Evolutionary conservation across 2,888 invertebrate species (phyloP), one percentile per base, ranked within the genome.

Genomic region (Lasioglossum oenotherae): DNA sequence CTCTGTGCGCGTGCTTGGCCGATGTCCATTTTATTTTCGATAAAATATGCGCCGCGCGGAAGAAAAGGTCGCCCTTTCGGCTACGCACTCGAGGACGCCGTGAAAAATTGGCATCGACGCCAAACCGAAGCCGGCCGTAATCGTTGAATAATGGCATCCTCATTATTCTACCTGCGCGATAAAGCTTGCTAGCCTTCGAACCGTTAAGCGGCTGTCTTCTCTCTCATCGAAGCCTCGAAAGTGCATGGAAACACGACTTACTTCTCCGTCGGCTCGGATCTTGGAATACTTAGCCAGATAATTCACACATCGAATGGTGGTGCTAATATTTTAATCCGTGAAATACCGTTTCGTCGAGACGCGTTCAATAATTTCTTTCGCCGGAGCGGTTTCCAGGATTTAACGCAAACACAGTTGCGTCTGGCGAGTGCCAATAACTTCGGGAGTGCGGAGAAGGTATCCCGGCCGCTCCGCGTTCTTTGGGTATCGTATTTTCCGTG

Each of bases 1-100:
- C 44, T 60, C 72, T n/a, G 41, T 71, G 49, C 73, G 44, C 35
- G 77, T 73, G n/a, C 46, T 89, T 90, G 90, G 90, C 89, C 64
- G 64, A 46, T 74, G 44, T 90, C 90, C 90, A 90, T 86, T 89
- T 90, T 90, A 86, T 85, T 89, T 82, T 72, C 81, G 80, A 87
- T 87, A 89, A 84, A 82, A 89, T 87, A 86, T 87, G 83, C 88
- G 76, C 53, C 69, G 73, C 67, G 53, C 49, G 80, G 35, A 79
- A 82, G 85, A 85, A 86, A 78, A 44, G 76, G 74, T 76, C 74
- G 78, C 83, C 49, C 64, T 38, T 73, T 41, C 71, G 78, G 78
- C 38, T 38, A 78, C 75, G 81, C 81, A 76, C 83, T 82, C 76
- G 74, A 53, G 72, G 78, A 77, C 71, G 60, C 14, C 64, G 85